Conservation (phyloP, 2,113 vertebrate genomes). For the Nannospalax galili region DNA sequence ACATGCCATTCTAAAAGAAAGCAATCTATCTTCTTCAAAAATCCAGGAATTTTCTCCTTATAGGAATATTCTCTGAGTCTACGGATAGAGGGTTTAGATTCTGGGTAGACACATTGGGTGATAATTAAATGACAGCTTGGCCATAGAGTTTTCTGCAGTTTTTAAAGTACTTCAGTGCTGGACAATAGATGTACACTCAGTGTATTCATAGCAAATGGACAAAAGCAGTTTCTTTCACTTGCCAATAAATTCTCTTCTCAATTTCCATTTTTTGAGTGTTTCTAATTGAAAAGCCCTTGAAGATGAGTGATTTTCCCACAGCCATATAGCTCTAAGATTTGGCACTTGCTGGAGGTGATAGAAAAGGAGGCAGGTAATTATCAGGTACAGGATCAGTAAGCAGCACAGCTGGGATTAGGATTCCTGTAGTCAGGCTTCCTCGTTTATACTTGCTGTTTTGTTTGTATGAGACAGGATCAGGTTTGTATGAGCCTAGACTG, state of each 20-base stretch:
- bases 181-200: not conserved
- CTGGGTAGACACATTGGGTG: conserved; percentile 57
- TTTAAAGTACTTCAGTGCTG: not conserved
- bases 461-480: not conserved
- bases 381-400: too few relatives aligned
- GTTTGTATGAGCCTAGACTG: not conserved
- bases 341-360: not conserved
- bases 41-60: not conserved
- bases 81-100: not conserved
- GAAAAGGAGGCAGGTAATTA: not conserved
- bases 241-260: not conserved
- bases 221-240: not conserved
- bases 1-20: conserved; percentile 44
- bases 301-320: not conserved
- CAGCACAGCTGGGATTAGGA: not conserved
- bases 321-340: too few relatives aligned
- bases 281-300: not conserved
- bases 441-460: not conserved
- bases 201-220: not conserved
- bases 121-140: conserved; percentile 79
- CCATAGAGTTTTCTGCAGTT: conserved; percentile 32
- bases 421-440: not conserved
- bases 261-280: not conserved
- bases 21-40: not conserved
- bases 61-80: not conserved